Base-by-base conservation (phyloP, 2,888 invertebrate genomes). In the Drosophila melanosoma region DNA sequence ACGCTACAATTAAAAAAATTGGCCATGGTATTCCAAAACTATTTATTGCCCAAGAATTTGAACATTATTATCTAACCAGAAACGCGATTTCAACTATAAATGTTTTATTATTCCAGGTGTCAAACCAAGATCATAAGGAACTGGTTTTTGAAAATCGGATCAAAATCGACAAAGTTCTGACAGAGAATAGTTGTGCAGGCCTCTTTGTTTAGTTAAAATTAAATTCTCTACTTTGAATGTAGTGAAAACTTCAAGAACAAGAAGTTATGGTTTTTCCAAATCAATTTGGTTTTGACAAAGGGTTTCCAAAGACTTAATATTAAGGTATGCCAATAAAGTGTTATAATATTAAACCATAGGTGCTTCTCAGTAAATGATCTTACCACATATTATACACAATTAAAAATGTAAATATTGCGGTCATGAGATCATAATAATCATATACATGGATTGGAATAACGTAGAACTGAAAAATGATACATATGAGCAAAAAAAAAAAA, bases 1-100 rank as follows among this genome's bases (percentile, higher is more conserved):
- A 49, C 67, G 12, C 68, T 74, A 8, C 29, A 33, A 33, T 11
- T 51, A 4, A 0, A 26, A n/a, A 12, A 20, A 20, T 12, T 45
- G 3, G 20, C 20, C 12, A 0, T 51, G 29, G 6, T 17, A 49
- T 49, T 7, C 2, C 1, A 1, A 20, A 5, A 20, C 12, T n/a
- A 6, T 20, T n/a, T n/a, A 6, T 6, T 4, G 7, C 12, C 3
- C 12, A 45, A 20, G 7, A 20, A 45, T 20, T 3, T 45, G 3
- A 4, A 15, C 12, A 15, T 0, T 3, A 12, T 6, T 20, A 2
- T 40, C 38, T 5, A 38, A 10, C 1, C 38, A 17, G 10, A 38
- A 38, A 17, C 10, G 38, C 1, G 15, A 1, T 29, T 29, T 29
- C 29, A 29, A 5, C 6, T 29, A 29, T 36, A 15, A 15, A 36